These are phyloP conservation scores for Ifrita kowaldi DNA, from an alignment of 2,113 vertebrate species.

Conservation along the genomic window DNA sequence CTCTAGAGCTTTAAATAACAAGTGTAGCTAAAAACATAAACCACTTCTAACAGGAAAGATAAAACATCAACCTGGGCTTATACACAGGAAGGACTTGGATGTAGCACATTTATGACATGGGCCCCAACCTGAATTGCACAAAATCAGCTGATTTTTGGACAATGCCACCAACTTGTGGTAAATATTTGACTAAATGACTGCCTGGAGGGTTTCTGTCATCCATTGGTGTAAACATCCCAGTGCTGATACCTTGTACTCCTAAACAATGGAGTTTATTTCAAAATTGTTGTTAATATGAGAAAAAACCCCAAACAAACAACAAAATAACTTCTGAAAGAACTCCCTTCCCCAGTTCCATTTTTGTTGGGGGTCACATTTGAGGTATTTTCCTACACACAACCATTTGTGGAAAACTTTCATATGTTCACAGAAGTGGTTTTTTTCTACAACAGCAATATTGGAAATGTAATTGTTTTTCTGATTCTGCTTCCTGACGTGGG, in stretches of 20 bases:
- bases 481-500: background rate
- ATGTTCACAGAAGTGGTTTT: background rate
- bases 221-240: background rate
- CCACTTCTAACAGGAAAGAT: background rate
- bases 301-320: background rate
- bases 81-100: background rate
- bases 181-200: background rate
- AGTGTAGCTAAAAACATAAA: background rate
- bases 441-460: background rate
- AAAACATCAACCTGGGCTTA: background rate
- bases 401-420: background rate
- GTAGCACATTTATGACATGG: background rate
- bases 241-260: background rate
- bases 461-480: background rate
- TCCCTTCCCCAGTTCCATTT: background rate
- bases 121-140: background rate
- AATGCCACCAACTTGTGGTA: background rate
- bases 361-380: background rate
- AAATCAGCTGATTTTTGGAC: background rate
- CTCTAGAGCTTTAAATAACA: background rate
- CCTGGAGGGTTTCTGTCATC: background rate
- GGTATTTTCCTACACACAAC: background rate
- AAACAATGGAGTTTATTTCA: background rate
- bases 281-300: background rate
- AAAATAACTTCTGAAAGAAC: background rate